Conservation (phyloP, 2,888 invertebrate species). For the Stenotaenia linearis region DNA sequence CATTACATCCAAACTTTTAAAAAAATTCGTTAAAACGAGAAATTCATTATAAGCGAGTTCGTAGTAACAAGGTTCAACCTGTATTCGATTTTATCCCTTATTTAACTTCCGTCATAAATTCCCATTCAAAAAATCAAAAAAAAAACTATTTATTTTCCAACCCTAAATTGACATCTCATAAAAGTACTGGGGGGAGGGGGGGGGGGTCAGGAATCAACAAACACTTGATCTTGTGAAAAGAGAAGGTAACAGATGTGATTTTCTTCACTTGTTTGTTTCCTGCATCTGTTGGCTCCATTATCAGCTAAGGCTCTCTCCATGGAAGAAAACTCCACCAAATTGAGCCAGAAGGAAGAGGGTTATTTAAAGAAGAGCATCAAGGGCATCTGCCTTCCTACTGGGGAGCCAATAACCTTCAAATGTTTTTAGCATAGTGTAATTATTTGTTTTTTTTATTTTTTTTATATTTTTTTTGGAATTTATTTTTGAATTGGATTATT, state of each 20-base stretch:
- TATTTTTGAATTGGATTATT: not conserved
- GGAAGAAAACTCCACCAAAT: not conserved
- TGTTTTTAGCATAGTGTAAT: not conserved
- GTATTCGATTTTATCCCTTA: no score
- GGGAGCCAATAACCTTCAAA: not conserved
- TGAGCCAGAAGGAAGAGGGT: slow-evolving; percentile 12
- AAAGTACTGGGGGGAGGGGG: no score
- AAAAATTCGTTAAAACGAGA: no score
- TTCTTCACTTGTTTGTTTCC: not conserved
- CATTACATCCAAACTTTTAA: no score
- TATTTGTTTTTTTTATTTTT: not conserved
- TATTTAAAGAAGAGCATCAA: slow-evolving; percentile 13
- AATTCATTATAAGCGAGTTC: no score
- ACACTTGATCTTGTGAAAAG: not conserved
- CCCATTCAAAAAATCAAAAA: no score
- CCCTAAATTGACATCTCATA: not conserved
- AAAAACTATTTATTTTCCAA: no score
- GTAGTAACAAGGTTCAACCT: no score
- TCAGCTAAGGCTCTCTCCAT: not conserved
- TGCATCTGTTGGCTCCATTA: slow-evolving; percentile 1
- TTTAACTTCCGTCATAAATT: no score
- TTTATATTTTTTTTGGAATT: not conserved
- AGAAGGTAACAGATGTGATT: not conserved
- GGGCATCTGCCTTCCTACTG: not conserved
- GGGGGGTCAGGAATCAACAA: slow-evolving; percentile 4